Evolutionary conservation across 2,888 invertebrate species (phyloP), one percentile per base, ranked within the genome.

Genomic region (Brachypalpus laphriformis): DNA sequence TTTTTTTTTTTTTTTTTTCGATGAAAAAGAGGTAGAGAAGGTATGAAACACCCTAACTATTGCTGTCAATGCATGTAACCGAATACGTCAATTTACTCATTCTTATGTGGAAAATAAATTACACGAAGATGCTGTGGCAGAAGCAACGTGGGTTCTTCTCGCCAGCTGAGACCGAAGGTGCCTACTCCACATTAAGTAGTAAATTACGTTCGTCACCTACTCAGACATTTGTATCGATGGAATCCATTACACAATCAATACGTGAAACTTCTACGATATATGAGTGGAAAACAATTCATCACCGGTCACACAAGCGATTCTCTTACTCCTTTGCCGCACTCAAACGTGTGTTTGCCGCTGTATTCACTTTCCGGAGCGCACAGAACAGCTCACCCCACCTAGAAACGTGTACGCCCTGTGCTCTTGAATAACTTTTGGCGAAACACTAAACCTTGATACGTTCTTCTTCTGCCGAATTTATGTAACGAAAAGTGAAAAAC

Each of bases 161-260:
- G n/a, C n/a, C n/a, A 14, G 4, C 5, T 1, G n/a, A 8, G 0
- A 42, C 42, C 42, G 4, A 45, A 45, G 18, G 45, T 8, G 18
- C 18, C 8, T 9, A 45, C 18, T n/a, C 45, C 3, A 45, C n/a
- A 2, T 3, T 1, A 22, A 6, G 2, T 3, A 31, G 2, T 31
- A 31, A 54, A 28, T 54, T 9, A 16, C 31, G 54, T 31, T 54
- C 31, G 8, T 42, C 28, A 25, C 14, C 28, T n/a, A n/a, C n/a
- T n/a, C n/a, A n/a, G n/a, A n/a, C n/a, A n/a, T 42, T 63, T 63
- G 31, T 31, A 47, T 11, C 31, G 11, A 75, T 8, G 20, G 34
- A 25, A 31, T 45, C 49, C 22, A 61, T 77, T 77, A 70, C 61
- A 77, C 77, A 77, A 77, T 54, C 63, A 14, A 54, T 56, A 31